Evolutionary conservation across 2,888 invertebrate genomes (phyloP).

Genomic region (Mesorhabditis spiculigera): DNA sequence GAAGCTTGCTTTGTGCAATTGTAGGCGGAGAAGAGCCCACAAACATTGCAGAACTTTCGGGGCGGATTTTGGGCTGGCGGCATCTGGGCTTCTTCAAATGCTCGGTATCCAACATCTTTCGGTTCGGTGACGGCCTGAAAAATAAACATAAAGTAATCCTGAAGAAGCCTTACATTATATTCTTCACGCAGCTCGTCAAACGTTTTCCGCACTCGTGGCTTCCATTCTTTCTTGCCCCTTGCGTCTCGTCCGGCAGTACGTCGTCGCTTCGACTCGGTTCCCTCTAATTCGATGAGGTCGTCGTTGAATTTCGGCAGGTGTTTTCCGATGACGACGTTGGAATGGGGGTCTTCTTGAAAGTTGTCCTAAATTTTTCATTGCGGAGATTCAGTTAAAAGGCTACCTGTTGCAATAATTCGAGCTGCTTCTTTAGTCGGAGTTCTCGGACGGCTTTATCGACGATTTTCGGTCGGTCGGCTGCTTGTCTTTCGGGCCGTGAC

Average conservation of each 20-base stretch:
- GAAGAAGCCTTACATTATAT: background rate
- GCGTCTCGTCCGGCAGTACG: background rate
- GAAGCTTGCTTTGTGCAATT: background rate
- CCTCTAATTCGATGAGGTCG: background rate
- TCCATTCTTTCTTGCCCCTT: background rate
- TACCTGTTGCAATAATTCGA: no score
- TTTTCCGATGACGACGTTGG: background rate
- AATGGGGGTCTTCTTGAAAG: background rate
- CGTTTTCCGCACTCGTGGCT: background rate
- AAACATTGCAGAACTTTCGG: slow-evolving; percentile 1
- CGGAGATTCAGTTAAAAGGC: no score
- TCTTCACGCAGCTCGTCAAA: background rate
- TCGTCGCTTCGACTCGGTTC: background rate
- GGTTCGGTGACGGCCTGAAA: background rate
- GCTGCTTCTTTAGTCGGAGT: no score
- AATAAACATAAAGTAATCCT: background rate
- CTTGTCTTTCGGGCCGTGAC: no score
- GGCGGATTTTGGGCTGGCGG: background rate
- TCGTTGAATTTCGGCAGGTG: background rate
- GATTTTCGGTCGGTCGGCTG: no score
- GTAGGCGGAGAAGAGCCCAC: background rate
- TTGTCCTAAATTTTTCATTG: background rate
- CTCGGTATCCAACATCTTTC: background rate
- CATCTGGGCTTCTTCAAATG: background rate
- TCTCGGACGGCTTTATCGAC: no score